A percentile compares a stretch with the other conserved stretches of the same genome.
phyloP scores from a whole-genome alignment of 92 coral and sea anemone species.

The Isaurus tuberculatus region DNA sequence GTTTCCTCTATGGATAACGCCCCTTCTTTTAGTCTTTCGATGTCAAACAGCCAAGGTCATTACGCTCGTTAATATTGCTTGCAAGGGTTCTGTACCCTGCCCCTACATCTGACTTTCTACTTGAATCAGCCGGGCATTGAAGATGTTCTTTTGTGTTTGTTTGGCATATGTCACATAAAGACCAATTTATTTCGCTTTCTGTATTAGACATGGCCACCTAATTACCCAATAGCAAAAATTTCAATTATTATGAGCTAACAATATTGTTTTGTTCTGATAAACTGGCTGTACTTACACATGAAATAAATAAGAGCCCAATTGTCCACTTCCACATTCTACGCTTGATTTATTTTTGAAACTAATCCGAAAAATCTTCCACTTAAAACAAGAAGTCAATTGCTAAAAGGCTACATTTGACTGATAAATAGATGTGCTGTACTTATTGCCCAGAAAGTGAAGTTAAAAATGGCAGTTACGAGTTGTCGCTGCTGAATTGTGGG shows the following conservation, averaged over 20 bases:
- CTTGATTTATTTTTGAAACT: neutral
- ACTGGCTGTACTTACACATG: neutral
- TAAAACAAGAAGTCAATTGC: neutral
- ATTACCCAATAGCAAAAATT: slow-evolving; percentile 9
- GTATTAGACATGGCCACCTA: slow-evolving; percentile 14
- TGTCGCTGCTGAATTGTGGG: no score
- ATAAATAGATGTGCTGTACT: no score
- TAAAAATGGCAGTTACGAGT: no score
- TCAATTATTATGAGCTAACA: neutral
- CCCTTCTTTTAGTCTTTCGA: slow-evolving; percentile 43
- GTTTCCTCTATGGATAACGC: slow-evolving; percentile 12
- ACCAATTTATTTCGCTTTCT: slow-evolving; percentile 46
- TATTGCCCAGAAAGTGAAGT: no score
- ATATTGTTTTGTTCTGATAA: neutral
- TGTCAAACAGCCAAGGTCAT: slow-evolving; percentile 29
- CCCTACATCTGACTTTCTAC: slow-evolving; percentile 42
- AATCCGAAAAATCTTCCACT: neutral
- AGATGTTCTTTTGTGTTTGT: slow-evolving; percentile 28
- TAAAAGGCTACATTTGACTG: no score
- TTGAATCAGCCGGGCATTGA: slow-evolving; percentile 60
- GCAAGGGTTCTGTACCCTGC: slow-evolving; percentile 58
- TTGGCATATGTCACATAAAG: slow-evolving; percentile 41
- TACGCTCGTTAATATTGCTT: slow-evolving; percentile 32
- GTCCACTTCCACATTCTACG: neutral
- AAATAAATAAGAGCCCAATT: neutral